Percentiles rank a stretch among this genome's conserved stretches.
Evolutionary conservation across 2,888 invertebrate species (phyloP).

Genomic region (Electrophaes corylata): DNA sequence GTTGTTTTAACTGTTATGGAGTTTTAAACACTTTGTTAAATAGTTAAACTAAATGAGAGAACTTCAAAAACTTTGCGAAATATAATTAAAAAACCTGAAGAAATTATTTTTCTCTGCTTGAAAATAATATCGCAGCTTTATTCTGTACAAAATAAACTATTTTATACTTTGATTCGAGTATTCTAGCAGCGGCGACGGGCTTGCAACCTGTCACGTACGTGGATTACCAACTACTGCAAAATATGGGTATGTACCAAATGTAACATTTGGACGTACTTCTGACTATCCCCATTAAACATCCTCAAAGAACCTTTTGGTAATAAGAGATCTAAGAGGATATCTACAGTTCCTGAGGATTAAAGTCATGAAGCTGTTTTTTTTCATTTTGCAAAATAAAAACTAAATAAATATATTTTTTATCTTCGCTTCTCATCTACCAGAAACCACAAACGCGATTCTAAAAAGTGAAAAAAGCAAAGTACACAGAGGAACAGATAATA

Average conservation of each 20-base stretch:
- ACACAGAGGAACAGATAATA: conserved; percentile 30
- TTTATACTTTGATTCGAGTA: neutral
- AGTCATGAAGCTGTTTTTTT: too few species aligned
- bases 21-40: neutral
- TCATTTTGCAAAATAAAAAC: too few species aligned
- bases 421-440: neutral
- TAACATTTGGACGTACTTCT: too few species aligned
- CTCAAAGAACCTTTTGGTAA: too few species aligned
- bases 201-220: too few species aligned
- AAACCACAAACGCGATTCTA: conserved; percentile 1
- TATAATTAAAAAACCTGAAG: neutral
- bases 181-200: too few species aligned
- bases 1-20: neutral
- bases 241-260: too few species aligned
- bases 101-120: neutral
- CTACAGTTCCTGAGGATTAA: too few species aligned
- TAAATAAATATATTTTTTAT: neutral
- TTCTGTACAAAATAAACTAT: neutral
- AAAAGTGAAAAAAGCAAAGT: conserved; percentile 14
- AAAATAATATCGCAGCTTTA: too few species aligned
- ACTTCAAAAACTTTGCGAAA: neutral
- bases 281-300: too few species aligned
- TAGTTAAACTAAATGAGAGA: neutral
- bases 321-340: too few species aligned
- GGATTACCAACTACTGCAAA: too few species aligned